Percentiles rank a stretch among this genome's conserved stretches.
phyloP scores from a whole-genome alignment of 2,797 vertebrate genomes.

The Manis javanica region DNA sequence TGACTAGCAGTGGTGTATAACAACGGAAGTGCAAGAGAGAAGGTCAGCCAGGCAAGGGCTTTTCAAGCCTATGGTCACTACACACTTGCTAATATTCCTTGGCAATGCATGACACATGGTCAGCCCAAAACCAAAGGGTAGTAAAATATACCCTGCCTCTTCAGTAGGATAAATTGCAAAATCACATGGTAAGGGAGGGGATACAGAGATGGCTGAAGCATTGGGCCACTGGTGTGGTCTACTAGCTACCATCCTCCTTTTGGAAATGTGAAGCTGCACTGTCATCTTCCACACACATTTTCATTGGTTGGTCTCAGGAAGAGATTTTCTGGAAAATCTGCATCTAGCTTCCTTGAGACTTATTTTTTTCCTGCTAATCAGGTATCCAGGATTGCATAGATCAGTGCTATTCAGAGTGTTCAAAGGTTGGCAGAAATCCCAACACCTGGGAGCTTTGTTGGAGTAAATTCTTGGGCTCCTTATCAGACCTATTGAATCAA shows the following conservation, averaged over 20 bases:
- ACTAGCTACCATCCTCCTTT: neutral
- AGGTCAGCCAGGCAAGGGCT: neutral
- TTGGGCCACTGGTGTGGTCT: neutral
- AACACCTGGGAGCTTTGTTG: neutral
- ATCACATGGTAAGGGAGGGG: neutral
- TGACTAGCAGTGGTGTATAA: neutral
- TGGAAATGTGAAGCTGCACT: neutral
- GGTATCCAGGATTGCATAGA: neutral
- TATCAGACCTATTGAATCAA: neutral
- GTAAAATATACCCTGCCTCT: neutral
- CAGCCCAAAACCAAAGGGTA: neutral
- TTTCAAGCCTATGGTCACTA: slow-evolving; percentile 18
- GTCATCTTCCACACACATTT: neutral
- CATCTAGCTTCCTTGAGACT: neutral
- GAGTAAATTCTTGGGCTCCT: neutral
- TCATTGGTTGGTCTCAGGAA: neutral
- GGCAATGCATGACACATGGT: neutral
- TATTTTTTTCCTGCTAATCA: neutral
- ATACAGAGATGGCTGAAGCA: neutral
- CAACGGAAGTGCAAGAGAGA: neutral
- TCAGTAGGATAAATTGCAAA: neutral
- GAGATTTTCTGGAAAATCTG: slow-evolving; percentile 13
- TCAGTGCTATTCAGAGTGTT: neutral
- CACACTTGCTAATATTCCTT: neutral
- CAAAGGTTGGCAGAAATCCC: neutral